These are phyloP conservation scores for Xiphophorus couchianus DNA, from an alignment of 2,113 vertebrate genomes.

Conservation along the genomic window DNA sequence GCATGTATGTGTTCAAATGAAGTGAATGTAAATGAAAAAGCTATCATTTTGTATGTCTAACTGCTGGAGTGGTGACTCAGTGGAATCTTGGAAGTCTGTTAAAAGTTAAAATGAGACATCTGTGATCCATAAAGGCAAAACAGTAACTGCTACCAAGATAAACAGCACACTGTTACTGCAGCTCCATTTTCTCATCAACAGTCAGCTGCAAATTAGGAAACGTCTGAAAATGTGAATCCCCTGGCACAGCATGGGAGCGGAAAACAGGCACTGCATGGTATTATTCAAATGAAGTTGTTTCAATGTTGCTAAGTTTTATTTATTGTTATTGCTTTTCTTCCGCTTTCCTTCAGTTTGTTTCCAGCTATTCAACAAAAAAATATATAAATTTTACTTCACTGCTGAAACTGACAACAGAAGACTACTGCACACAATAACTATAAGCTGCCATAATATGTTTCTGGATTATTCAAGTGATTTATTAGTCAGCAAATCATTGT, in stretches of 20 bases:
- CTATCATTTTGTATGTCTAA: slow-evolving; percentile 14
- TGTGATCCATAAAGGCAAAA: slow-evolving; percentile 55
- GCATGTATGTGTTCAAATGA: slow-evolving; percentile 10
- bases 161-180: slow-evolving; percentile 58
- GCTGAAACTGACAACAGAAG: background rate
- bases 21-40: slow-evolving; percentile 20
- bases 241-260: slow-evolving; percentile 10
- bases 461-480: background rate
- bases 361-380: background rate
- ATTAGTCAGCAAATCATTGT: background rate
- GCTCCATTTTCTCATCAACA: slow-evolving; percentile 52
- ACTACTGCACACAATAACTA: background rate
- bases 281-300: slow-evolving; percentile 15
- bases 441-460: background rate
- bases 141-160: slow-evolving; percentile 63
- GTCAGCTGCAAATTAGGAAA: slow-evolving; percentile 60
- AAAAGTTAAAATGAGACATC: slow-evolving; percentile 67
- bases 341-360: background rate
- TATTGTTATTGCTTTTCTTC: background rate
- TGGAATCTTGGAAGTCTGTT: slow-evolving; percentile 39
- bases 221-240: slow-evolving; percentile 35
- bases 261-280: slow-evolving; percentile 7
- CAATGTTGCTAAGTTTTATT: background rate
- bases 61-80: slow-evolving; percentile 39
- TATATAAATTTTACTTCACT: background rate